phyloP scores from a whole-genome alignment of 2,113 vertebrate species.

The Pygathrix nemaeus region DNA sequence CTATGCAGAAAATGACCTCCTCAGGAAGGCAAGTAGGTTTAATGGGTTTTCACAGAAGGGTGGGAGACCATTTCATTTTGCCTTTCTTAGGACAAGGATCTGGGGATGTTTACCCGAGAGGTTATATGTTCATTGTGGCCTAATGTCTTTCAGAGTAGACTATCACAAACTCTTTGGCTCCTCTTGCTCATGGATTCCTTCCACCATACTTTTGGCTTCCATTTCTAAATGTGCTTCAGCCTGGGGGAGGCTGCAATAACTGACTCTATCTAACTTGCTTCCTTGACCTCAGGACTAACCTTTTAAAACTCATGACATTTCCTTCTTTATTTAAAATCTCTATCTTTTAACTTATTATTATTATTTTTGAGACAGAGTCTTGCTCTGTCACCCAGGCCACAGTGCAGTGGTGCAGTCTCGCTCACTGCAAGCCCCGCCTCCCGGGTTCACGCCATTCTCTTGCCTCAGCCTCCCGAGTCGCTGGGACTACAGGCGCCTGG shows the following conservation, averaged over 20 bases:
- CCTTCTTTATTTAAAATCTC: background rate
- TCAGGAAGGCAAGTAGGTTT: background rate
- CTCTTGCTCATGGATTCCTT: background rate
- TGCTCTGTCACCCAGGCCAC: fast-evolving
- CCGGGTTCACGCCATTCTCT: too few relatives aligned
- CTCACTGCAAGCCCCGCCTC: too few relatives aligned
- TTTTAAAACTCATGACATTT: slow-evolving; percentile 12
- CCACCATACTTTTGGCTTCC: background rate
- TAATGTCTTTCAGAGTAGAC: background rate
- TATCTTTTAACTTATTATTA: background rate
- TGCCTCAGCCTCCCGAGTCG: too few relatives aligned
- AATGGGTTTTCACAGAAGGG: background rate
- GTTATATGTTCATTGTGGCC: background rate
- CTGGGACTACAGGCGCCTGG: too few relatives aligned
- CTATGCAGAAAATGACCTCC: background rate
- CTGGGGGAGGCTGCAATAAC: background rate
- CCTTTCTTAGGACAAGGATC: background rate
- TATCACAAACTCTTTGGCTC: background rate
- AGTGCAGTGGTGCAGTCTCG: too few relatives aligned
- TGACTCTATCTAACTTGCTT: background rate
- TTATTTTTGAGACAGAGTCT: too few relatives aligned
- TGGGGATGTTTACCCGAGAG: background rate
- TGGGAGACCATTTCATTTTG: background rate
- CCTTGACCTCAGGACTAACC: background rate
- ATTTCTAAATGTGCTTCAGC: slow-evolving; percentile 28